These are phyloP conservation scores for Agrypnia vestita DNA, from an alignment of 1,140 invertebrate species.

Conservation along the genomic window DNA sequence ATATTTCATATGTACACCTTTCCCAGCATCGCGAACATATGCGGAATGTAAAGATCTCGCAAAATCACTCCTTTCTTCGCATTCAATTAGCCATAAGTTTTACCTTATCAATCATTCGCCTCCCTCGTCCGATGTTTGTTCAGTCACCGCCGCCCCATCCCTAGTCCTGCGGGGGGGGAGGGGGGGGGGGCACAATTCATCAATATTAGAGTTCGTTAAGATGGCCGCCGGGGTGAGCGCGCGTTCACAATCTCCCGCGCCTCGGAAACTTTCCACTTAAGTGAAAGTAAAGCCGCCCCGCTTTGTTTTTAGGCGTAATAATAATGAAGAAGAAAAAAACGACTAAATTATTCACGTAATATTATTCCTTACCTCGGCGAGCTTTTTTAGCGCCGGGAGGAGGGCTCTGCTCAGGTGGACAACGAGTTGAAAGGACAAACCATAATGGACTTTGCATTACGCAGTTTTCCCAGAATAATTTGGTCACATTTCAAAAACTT, in stretches of 20 bases:
- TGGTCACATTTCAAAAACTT: slow-evolving; percentile 21
- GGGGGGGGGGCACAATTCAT: slow-evolving; percentile 55
- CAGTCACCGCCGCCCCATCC: slow-evolving; percentile 40
- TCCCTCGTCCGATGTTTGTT: slow-evolving; percentile 46
- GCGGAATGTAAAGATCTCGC: slow-evolving; percentile 41
- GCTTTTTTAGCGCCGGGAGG: slow-evolving; percentile 43
- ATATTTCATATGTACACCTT: neutral
- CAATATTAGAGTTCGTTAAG: slow-evolving; percentile 61
- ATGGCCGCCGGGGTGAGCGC: slow-evolving; percentile 52
- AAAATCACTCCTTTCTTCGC: slow-evolving; percentile 48
- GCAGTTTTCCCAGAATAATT: slow-evolving; percentile 60
- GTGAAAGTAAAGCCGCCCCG: slow-evolving; percentile 44
- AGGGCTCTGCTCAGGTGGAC: slow-evolving; percentile 56
- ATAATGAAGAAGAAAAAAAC: slow-evolving; percentile 53
- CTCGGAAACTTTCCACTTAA: slow-evolving; percentile 60
- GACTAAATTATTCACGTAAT: slow-evolving; percentile 59
- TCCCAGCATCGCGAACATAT: neutral
- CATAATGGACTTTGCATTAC: slow-evolving; percentile 58
- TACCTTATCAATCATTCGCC: slow-evolving; percentile 61
- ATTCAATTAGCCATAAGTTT: slow-evolving; percentile 60
- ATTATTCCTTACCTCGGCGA: slow-evolving; percentile 53
- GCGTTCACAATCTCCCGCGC: slow-evolving; percentile 32
- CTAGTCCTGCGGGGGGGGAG: neutral
- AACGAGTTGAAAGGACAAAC: slow-evolving; percentile 59
- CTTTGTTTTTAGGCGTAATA: slow-evolving; percentile 49